Evolutionary conservation across 2,113 vertebrate genomes (phyloP).

Genomic region (Corythaixoides concolor): DNA sequence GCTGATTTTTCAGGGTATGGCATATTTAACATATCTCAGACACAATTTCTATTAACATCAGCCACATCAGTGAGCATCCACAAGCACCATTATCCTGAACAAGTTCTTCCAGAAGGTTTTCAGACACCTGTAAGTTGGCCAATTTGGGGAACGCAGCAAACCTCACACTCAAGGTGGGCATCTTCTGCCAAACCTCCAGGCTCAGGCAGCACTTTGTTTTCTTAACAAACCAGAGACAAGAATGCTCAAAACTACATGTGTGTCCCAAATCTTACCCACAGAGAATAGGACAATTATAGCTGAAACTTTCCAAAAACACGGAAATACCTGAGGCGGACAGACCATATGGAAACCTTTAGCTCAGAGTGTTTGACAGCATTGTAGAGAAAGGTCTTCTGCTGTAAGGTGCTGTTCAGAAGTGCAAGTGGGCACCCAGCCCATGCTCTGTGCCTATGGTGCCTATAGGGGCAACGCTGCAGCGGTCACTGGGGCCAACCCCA

Average conservation of each 20-base stretch:
- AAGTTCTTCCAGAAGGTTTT: not conserved
- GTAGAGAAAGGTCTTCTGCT: not conserved
- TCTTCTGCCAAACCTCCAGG: not conserved
- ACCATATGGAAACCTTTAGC: not conserved
- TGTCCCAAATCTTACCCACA: not conserved
- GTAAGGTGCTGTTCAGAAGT: not conserved
- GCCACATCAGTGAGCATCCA: not conserved
- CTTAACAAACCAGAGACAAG: not conserved
- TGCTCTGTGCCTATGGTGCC: not conserved
- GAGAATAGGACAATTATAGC: not conserved
- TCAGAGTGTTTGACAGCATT: not conserved
- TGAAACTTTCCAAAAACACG: not conserved
- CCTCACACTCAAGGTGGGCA: not conserved
- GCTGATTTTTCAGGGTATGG: not conserved
- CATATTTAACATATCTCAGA: not conserved
- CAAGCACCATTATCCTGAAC: not conserved
- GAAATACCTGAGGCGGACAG: not conserved
- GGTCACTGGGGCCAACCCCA: rapidly evolving
- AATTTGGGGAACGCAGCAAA: not conserved
- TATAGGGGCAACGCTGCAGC: rapidly evolving
- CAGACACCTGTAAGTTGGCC: not conserved
- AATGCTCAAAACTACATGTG: not conserved
- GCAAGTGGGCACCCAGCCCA: not conserved
- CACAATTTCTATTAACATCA: not conserved
- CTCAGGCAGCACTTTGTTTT: not conserved